These are phyloP conservation scores for Magallana gigas DNA, from an alignment of 1,140 invertebrate genomes.

Conservation along the genomic window DNA sequence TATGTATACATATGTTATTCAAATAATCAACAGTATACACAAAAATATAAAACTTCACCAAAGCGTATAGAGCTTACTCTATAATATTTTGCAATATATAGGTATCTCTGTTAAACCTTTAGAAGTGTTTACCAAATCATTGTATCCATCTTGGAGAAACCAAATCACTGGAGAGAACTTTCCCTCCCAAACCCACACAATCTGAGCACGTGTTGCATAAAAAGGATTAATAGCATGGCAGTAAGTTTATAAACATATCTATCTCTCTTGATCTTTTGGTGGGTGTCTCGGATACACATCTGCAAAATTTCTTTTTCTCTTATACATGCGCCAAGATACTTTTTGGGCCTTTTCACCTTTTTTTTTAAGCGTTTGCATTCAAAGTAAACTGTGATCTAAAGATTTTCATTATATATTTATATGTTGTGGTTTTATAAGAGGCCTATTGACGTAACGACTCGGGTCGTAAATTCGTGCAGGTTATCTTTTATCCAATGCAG, in stretches of 20 bases:
- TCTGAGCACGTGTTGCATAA: background rate
- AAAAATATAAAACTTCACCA: too few relatives aligned
- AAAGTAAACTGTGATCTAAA: background rate
- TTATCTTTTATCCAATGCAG: background rate
- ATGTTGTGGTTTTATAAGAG: background rate
- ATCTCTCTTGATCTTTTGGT: slow-evolving; percentile 8
- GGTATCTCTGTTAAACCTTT: background rate
- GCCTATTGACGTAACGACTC: background rate
- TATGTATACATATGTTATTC: too few relatives aligned
- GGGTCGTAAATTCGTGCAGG: background rate
- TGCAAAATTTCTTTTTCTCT: background rate
- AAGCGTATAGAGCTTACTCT: background rate
- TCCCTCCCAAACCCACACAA: background rate
- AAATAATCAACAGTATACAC: too few relatives aligned
- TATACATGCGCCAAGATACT: background rate
- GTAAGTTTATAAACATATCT: background rate
- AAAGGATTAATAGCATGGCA: background rate
- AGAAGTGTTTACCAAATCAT: background rate
- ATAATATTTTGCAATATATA: background rate
- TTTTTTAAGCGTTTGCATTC: background rate
- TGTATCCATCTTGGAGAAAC: background rate
- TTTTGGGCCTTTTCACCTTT: background rate
- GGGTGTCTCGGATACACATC: slow-evolving; percentile 18
- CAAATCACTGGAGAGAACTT: background rate
- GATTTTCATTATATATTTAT: slow-evolving; percentile 31